A percentile compares a stretch with the other conserved stretches of the same genome.
Conservation (phyloP, 2,797 vertebrate species). For the Lindbergichthys nudifrons region DNA sequence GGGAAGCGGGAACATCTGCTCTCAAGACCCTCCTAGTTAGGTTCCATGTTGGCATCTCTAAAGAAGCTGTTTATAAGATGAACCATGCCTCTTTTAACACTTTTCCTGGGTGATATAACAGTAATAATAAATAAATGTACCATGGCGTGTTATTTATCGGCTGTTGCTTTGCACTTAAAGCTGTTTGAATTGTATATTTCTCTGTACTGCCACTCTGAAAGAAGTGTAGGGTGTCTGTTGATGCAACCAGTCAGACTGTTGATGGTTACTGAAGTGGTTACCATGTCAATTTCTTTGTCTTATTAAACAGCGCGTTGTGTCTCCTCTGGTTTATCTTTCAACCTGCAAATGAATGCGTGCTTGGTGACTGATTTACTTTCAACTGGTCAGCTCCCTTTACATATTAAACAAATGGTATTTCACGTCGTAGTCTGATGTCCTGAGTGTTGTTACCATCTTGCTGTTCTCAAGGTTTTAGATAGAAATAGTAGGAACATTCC, state of each 20-base stretch:
- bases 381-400: constrained; percentile 5
- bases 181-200: background rate
- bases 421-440: constrained; percentile 1
- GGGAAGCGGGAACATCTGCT: background rate
- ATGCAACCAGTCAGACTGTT: constrained; percentile 36
- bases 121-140: background rate
- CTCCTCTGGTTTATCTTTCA: constrained; percentile 21
- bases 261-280: constrained; percentile 42
- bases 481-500: background rate
- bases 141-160: background rate
- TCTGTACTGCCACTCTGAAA: background rate
- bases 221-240: constrained; percentile 28
- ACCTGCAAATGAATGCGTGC: constrained; percentile 15
- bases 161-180: background rate
- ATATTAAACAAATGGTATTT: background rate
- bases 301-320: constrained; percentile 15
- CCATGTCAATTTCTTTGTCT: constrained; percentile 29
- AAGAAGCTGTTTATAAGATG: background rate
- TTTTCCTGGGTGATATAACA: background rate
- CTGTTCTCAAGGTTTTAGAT: background rate
- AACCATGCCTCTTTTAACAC: background rate
- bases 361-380: constrained; percentile 34
- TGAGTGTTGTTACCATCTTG: background rate
- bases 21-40: background rate
- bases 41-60: background rate